These are phyloP conservation scores for Micropoecilia bifurca DNA, from an alignment of 2,797 vertebrate genomes.

Conservation along the genomic window DNA sequence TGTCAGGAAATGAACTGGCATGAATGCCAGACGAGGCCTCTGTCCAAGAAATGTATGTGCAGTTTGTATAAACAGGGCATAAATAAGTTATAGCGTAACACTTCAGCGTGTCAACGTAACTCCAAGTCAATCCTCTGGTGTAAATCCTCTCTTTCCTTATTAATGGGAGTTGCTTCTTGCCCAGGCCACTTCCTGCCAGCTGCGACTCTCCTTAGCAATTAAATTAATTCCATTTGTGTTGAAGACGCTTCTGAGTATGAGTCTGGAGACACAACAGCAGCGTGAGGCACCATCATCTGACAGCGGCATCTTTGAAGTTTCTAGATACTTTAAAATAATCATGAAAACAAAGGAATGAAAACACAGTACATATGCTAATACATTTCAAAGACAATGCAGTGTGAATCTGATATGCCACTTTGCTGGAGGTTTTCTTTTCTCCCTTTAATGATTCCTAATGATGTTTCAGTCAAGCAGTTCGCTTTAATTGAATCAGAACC, in stretches of 20 bases:
- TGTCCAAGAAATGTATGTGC: background rate
- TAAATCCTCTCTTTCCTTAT: slow-evolving; percentile 69
- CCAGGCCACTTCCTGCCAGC: slow-evolving; percentile 61
- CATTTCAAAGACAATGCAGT: slow-evolving; percentile 48
- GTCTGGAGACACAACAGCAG: slow-evolving; percentile 59
- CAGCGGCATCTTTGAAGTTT: slow-evolving; percentile 72
- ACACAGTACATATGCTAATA: slow-evolving; percentile 42
- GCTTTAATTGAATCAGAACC: slow-evolving; percentile 2
- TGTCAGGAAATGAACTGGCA: background rate
- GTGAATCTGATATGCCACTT: slow-evolving; percentile 29
- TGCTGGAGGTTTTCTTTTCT: slow-evolving; percentile 12
- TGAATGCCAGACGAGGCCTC: background rate
- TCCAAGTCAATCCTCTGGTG: slow-evolving; percentile 52
- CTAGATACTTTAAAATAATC: slow-evolving; percentile 73
- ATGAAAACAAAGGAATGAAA: slow-evolving; percentile 61
- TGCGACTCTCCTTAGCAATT: slow-evolving; percentile 65
- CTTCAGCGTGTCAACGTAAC: slow-evolving; percentile 55
- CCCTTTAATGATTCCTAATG: slow-evolving; percentile 32
- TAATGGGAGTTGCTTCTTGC: slow-evolving; percentile 62
- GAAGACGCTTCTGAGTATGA: slow-evolving; percentile 47
- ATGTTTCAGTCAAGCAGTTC: slow-evolving; percentile 33
- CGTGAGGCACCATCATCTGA: slow-evolving; percentile 58
- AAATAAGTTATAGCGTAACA: slow-evolving; percentile 32
- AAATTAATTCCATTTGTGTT: slow-evolving; percentile 72
- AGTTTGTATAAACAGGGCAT: background rate